A percentile compares a stretch with the other conserved stretches of the same genome.
Conservation (phyloP, 2,113 vertebrate species). For the Megaceryle maxima region DNA sequence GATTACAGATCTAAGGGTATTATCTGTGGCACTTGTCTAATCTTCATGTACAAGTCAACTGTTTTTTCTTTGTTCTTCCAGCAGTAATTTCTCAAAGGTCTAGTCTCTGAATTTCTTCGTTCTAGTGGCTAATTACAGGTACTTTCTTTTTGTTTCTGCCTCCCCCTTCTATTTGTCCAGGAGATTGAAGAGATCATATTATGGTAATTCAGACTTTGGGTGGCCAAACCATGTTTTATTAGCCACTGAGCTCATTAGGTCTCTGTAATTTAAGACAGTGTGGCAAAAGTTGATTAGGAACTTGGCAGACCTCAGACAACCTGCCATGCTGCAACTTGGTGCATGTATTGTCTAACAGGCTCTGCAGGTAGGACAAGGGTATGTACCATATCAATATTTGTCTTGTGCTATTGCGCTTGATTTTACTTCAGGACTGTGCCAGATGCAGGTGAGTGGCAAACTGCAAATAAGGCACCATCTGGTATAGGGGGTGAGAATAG, state of each 20-base stretch:
- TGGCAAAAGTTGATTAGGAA: background rate
- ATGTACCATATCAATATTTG: background rate
- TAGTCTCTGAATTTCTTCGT: background rate
- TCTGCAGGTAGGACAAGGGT: background rate
- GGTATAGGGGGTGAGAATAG: background rate
- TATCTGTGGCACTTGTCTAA: background rate
- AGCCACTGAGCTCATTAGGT: background rate
- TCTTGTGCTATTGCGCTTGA: background rate
- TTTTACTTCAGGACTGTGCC: background rate
- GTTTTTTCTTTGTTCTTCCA: background rate
- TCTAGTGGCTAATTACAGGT: background rate
- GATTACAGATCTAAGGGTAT: too few species aligned
- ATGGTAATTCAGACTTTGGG: background rate
- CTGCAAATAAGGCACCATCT: background rate
- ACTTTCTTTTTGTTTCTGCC: background rate
- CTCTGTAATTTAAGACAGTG: background rate
- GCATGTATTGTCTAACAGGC: constrained; percentile 13
- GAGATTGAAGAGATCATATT: background rate
- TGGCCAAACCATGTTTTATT: background rate
- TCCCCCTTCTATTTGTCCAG: background rate
- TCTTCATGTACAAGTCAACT: background rate
- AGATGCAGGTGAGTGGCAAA: background rate
- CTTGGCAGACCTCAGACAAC: background rate
- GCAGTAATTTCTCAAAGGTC: background rate
- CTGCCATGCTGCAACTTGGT: background rate